Evolutionary conservation across 35 echinoderm and acorn worm species (phyloP).

Genomic region (Heliocidaris tuberculata): DNA sequence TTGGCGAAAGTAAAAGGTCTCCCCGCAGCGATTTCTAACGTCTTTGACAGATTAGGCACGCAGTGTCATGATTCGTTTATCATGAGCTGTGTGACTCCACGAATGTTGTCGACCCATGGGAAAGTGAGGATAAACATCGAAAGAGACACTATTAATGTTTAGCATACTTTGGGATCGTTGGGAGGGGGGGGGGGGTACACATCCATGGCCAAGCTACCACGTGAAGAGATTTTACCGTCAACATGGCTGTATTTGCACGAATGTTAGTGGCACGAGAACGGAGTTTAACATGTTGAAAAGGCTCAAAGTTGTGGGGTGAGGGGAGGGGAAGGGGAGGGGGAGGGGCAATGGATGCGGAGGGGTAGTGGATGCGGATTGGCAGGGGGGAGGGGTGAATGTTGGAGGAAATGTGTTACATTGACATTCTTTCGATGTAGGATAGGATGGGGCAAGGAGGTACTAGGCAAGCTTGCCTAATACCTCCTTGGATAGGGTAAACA

Average conservation of each 20-base stretch:
- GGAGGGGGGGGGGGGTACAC: not conserved
- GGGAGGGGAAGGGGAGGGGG: too few species aligned
- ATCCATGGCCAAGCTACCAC: not conserved
- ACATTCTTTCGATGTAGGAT: not conserved
- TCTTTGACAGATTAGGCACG: not conserved
- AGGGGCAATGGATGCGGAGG: too few species aligned
- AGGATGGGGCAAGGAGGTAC: too few species aligned
- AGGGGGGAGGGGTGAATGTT: not conserved
- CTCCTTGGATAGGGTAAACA: not conserved
- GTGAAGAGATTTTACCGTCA: not conserved
- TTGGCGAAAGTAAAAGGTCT: not conserved
- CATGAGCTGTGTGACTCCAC: not conserved
- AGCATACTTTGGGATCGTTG: not conserved
- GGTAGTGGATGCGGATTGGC: not conserved
- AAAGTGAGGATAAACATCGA: not conserved
- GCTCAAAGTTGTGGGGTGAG: too few species aligned
- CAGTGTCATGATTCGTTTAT: not conserved
- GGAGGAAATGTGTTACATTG: not conserved
- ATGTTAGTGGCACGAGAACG: not conserved
- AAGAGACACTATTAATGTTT: not conserved
- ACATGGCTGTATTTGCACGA: not conserved
- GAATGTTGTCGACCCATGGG: not conserved
- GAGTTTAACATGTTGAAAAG: not conserved
- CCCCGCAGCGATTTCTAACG: not conserved
- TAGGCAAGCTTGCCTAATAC: too few species aligned